Evolutionary conservation across 2,113 vertebrate species (phyloP).

Genomic region (Lepus europaeus): DNA sequence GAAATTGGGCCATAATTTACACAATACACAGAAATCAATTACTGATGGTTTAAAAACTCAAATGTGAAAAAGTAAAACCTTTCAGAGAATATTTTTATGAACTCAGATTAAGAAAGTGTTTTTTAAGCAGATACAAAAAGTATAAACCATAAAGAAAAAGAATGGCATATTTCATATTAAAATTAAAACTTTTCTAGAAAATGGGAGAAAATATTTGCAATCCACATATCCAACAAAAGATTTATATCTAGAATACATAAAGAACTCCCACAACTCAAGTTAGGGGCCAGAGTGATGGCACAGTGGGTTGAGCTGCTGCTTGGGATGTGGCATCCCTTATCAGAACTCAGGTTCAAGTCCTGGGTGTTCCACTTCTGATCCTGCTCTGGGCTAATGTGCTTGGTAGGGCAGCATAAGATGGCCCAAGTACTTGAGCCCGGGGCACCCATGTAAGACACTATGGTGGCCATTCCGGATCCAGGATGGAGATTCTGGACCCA

Average conservation of each 20-base stretch:
- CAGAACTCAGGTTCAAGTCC: too few relatives aligned
- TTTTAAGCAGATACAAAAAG: constrained; percentile 30
- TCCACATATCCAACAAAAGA: background rate
- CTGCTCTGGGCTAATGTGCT: too few relatives aligned
- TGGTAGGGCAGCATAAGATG: too few relatives aligned
- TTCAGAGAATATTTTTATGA: constrained; percentile 29
- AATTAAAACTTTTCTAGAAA: constrained; percentile 27
- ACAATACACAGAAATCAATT: constrained; percentile 14
- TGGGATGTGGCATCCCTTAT: too few relatives aligned
- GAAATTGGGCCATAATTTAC: background rate
- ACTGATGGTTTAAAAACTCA: constrained; percentile 16
- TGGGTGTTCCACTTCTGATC: too few relatives aligned
- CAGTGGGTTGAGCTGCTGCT: too few relatives aligned
- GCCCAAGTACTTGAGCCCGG: too few relatives aligned
- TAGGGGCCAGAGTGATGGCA: too few relatives aligned
- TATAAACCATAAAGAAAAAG: background rate
- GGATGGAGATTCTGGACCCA: too few relatives aligned
- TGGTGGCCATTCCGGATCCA: too few relatives aligned
- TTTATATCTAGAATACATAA: background rate
- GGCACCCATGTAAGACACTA: too few relatives aligned
- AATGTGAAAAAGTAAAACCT: background rate
- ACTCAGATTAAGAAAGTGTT: background rate
- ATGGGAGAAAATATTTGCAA: background rate
- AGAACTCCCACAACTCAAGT: constrained; percentile 30
- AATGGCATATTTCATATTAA: background rate